Evolutionary conservation across 2,797 vertebrate genomes (phyloP).

Genomic region (Parotocinclus haroldoi): DNA sequence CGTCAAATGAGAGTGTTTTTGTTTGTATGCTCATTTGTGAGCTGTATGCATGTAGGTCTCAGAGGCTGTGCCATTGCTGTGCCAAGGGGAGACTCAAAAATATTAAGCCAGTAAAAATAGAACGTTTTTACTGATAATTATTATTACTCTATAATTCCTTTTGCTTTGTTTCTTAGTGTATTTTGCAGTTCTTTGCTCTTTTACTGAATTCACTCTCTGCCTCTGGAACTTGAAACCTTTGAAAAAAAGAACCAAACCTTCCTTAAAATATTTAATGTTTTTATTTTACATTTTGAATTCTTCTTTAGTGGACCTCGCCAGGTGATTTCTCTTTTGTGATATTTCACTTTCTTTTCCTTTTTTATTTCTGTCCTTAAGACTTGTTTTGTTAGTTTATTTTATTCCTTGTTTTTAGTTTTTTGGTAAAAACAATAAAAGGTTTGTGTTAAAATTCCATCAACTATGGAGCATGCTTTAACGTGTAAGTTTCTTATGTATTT

Average conservation of each 20-base stretch:
- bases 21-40: constrained; percentile 31
- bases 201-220: constrained; percentile 48
- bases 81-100: background rate
- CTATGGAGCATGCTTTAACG: constrained; percentile 64
- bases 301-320: constrained; percentile 44
- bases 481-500: constrained; percentile 64
- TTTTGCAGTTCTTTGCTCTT: constrained; percentile 44
- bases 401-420: constrained; percentile 20
- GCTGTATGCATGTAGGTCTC: constrained; percentile 8
- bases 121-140: constrained; percentile 4
- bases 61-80: background rate
- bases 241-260: constrained; percentile 59
- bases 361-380: constrained; percentile 11
- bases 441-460: constrained; percentile 58
- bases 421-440: constrained; percentile 54
- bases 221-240: constrained; percentile 44
- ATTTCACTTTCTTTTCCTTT: constrained; percentile 14
- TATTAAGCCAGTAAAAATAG: constrained; percentile 16
- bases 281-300: constrained; percentile 57
- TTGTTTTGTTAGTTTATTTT: constrained; percentile 1
- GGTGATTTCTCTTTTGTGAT: constrained; percentile 39
- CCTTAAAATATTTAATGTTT: constrained; percentile 39
- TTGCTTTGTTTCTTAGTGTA: constrained; percentile 15
- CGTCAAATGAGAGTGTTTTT: constrained; percentile 21
- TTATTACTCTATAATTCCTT: background rate